Conservation (phyloP, 2,888 invertebrate genomes). For the Notodonta dromedarius region DNA sequence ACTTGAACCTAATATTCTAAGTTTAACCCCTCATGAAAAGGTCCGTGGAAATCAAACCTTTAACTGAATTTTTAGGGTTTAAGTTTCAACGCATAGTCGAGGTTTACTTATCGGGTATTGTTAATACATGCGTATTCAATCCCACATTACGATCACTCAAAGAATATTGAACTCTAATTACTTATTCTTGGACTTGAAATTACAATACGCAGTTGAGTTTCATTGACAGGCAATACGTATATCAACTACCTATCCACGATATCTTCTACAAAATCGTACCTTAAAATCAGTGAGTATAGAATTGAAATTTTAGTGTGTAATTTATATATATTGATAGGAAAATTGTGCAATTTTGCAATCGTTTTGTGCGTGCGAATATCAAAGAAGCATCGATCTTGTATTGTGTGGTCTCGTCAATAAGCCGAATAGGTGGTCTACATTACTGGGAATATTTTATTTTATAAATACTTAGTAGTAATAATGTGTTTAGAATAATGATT, state of each 20-base stretch:
- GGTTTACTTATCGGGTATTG: neutral
- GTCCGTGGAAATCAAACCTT: neutral
- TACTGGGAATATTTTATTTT: neutral
- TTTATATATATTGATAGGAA: too few relatives aligned
- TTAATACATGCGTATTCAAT: neutral
- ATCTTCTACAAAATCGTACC: neutral
- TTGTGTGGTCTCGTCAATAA: slow-evolving; percentile 1
- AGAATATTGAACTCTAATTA: too few relatives aligned
- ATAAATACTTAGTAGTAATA: neutral
- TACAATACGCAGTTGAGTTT: neutral
- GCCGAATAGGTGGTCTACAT: neutral
- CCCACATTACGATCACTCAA: too few relatives aligned
- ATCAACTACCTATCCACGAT: neutral
- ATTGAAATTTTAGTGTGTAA: too few relatives aligned
- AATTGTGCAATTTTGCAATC: neutral
- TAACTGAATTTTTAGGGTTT: neutral
- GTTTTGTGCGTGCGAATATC: neutral
- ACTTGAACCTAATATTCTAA: neutral
- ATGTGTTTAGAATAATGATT: too few relatives aligned
- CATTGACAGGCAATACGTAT: neutral
- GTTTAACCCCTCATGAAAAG: neutral
- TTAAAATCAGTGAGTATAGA: neutral
- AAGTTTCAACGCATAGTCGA: neutral
- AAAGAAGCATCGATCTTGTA: neutral
- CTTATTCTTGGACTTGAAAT: too few relatives aligned